These are phyloP conservation scores for Hydrochoerus hydrochaeris DNA, from an alignment of 2,113 vertebrate species.

Conservation along the genomic window DNA sequence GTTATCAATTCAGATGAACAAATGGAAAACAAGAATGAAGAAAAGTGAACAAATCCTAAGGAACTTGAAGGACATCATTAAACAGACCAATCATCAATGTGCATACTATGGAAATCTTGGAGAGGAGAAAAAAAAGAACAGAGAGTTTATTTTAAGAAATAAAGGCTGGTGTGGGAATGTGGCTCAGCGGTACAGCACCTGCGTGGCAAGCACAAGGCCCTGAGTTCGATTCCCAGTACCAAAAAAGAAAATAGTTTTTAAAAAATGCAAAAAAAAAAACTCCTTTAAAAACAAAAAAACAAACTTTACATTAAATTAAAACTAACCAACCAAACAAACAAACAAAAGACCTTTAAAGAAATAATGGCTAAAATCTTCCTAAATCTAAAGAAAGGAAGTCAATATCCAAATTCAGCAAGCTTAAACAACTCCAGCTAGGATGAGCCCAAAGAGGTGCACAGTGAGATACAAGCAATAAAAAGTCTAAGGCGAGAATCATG, in stretches of 20 bases:
- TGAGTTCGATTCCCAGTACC: too few relatives aligned
- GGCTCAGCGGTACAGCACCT: too few relatives aligned
- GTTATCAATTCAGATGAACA: background rate
- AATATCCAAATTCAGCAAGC: constrained; percentile 43
- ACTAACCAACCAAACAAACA: too few relatives aligned
- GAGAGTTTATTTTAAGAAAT: background rate
- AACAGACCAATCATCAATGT: background rate
- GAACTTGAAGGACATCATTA: background rate
- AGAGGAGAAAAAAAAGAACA: background rate
- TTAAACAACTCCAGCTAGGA: constrained; percentile 7
- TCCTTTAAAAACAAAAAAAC: too few relatives aligned
- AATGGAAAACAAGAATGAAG: background rate
- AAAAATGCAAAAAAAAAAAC: too few relatives aligned
- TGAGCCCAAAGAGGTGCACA: background rate
- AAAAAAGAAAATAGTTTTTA: too few relatives aligned
- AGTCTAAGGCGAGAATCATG: constrained; percentile 19
- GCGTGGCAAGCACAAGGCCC: too few relatives aligned
- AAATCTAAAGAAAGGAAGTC: background rate
- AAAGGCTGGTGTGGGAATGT: too few relatives aligned
- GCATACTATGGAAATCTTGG: background rate
- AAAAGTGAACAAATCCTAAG: background rate
- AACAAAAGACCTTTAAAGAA: too few relatives aligned
- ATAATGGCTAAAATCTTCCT: background rate
- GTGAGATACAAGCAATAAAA: background rate
- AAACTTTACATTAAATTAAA: too few relatives aligned